Base-by-base conservation (phyloP, 2,113 vertebrate species). In the Hyperopisus bebe region DNA sequence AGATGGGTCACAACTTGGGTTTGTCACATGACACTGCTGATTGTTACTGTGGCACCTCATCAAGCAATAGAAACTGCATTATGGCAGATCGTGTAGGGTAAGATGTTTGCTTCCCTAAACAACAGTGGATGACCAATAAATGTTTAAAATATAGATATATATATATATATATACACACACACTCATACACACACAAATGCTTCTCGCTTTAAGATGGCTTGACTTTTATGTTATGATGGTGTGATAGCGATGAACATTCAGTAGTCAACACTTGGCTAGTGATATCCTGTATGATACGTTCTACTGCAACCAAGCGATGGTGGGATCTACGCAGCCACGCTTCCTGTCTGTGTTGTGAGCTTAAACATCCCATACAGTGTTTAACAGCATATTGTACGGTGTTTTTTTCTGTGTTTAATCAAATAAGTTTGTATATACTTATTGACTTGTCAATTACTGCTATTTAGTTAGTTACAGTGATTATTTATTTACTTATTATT, bases 1-100 rank as follows among this genome's bases (percentile, higher is more conserved):
- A 99, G 95, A 96, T 99, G 97, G 98, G 98, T 2, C 98, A 99
- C 93, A 98, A 98, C 89, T 94, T 99, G 88, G 98, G 98, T 42
- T 92, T 99, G 96, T 96, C 95, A 8, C 98, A 98, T 0, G 98
- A 99, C 0, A 91, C 93, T 0, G 4, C 27, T 0, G 90, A 92
- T 24, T 99, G 98, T 89, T 90, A 2, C 62, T 99, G 98, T 53
- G 93, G 93, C 0, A 70, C 91, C 0, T 5, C 91, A 0, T 90
- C 21, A 51, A 48, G 89, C 21, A 87, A 88, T 0, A 94, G 93
- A 0, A 95, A 95, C 88, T 99, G 98, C 8, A 93, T 99, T 89
- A 98, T 98, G 98, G 94, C 96, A 0, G 94, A 94, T 0, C 96
- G 93, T 1, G 92, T 98, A 4, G 93, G 96, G 97, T 98, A 91